phyloP scores from a whole-genome alignment of 2,113 vertebrate species.

The Pseudorasbora parva region DNA sequence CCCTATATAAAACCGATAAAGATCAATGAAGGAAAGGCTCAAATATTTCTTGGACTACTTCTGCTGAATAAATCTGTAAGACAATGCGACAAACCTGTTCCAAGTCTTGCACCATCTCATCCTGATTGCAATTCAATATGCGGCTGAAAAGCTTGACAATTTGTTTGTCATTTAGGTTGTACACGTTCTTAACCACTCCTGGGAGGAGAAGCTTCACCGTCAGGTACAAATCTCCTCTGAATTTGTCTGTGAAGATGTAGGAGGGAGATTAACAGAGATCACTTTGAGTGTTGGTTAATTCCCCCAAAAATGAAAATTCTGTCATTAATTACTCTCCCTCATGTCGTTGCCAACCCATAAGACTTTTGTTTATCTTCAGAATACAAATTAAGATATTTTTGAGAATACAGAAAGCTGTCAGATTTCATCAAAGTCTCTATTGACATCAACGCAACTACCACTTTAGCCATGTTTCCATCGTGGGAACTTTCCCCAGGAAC shows the following conservation, averaged over 20 bases:
- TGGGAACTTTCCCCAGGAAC: no score
- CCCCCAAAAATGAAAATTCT: no score
- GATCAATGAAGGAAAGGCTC: background rate
- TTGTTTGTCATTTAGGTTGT: constrained; percentile 99
- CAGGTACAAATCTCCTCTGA: constrained; percentile 90
- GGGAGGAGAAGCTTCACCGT: constrained; percentile 95
- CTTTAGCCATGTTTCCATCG: no score
- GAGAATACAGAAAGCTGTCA: no score
- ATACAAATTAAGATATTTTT: no score
- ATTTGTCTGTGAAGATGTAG: constrained; percentile 82
- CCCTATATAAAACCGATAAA: constrained; percentile 76
- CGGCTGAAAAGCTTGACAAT: constrained; percentile 97
- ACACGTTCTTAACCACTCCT: constrained; percentile 94
- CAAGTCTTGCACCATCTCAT: constrained; percentile 93
- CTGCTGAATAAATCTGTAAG: background rate
- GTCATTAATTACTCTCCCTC: no score
- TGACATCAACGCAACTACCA: no score
- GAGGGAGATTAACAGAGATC: constrained; percentile 12
- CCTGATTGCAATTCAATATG: constrained; percentile 89
- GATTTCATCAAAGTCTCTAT: no score
- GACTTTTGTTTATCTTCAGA: no score
- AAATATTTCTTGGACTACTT: background rate
- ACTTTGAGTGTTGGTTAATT: no score
- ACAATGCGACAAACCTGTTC: constrained; percentile 84
- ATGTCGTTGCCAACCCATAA: no score